These are phyloP conservation scores for Myopa tessellatipennis DNA, from an alignment of 2,888 invertebrate species.

Conservation along the genomic window DNA sequence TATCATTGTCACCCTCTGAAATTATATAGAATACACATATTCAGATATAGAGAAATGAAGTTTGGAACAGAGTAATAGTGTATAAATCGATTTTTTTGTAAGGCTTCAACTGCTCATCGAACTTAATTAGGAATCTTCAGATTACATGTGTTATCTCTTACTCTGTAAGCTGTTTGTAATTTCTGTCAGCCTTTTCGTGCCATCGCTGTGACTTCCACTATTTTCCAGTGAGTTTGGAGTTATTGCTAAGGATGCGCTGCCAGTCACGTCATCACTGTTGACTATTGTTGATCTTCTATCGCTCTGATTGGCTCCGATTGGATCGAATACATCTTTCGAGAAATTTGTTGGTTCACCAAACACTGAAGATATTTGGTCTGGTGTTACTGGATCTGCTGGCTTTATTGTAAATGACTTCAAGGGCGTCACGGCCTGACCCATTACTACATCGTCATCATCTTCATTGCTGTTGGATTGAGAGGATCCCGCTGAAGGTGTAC, in stretches of 20 bases:
- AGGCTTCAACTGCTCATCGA: constrained; percentile 46
- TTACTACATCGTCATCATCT: constrained; percentile 67
- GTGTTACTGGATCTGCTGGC: constrained; percentile 58
- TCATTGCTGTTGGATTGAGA: constrained; percentile 54
- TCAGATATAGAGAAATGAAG: not conserved
- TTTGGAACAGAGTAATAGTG: not conserved
- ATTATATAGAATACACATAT: constrained; percentile 57
- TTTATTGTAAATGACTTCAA: constrained; percentile 54
- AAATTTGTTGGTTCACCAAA: constrained; percentile 50
- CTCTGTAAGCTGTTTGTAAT: not conserved
- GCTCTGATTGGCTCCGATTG: constrained; percentile 51
- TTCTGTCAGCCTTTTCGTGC: not conserved
- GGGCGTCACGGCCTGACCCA: constrained; percentile 66
- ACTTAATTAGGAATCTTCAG: not conserved
- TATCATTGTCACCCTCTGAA: constrained; percentile 86
- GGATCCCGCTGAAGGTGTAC: constrained; percentile 50
- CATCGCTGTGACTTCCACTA: not conserved
- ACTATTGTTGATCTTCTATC: not conserved
- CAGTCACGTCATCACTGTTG: not conserved
- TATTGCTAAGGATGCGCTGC: constrained; percentile 41
- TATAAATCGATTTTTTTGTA: constrained; percentile 23
- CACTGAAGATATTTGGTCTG: constrained; percentile 47
- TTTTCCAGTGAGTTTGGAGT: constrained; percentile 37
- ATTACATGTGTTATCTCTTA: not conserved
- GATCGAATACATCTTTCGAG: constrained; percentile 7